phyloP scores from a whole-genome alignment of 2,797 vertebrate species.

The Harpagifer antarcticus region DNA sequence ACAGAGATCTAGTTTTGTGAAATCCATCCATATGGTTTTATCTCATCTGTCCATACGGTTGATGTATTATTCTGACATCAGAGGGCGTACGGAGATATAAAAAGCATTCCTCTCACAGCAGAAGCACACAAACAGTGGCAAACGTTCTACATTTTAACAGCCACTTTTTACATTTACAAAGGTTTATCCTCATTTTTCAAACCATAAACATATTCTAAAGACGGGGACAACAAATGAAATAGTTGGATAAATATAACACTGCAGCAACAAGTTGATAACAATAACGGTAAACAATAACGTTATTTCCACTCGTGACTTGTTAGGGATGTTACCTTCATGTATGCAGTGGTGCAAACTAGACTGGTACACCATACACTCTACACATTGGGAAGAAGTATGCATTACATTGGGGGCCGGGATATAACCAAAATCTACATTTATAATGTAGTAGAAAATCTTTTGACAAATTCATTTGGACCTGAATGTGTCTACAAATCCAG shows the following conservation, averaged over 20 bases:
- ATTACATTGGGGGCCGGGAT: neutral
- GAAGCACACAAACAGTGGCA: constrained; percentile 26
- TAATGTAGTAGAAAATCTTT: neutral
- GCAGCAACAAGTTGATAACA: neutral
- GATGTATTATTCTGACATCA: constrained; percentile 26
- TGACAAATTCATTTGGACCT: neutral
- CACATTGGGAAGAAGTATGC: neutral
- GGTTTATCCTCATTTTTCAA: constrained; percentile 11
- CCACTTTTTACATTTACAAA: constrained; percentile 12
- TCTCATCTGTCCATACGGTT: constrained; percentile 35
- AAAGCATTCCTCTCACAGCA: constrained; percentile 15
- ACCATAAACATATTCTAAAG: constrained; percentile 5
- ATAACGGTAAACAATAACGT: neutral
- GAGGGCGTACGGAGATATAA: constrained; percentile 20
- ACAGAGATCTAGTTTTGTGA: neutral
- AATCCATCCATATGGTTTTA: constrained; percentile 25
- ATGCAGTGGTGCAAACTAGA: neutral
- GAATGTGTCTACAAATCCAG: neutral
- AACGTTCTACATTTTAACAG: constrained; percentile 13
- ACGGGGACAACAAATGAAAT: neutral
- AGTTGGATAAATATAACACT: neutral
- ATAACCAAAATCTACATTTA: neutral
- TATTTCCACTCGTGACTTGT: neutral
- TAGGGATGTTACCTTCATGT: too few relatives aligned
- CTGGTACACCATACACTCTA: neutral